Base-by-base conservation (phyloP, 2,113 vertebrate species). In the Gorsachius goisagi region DNA sequence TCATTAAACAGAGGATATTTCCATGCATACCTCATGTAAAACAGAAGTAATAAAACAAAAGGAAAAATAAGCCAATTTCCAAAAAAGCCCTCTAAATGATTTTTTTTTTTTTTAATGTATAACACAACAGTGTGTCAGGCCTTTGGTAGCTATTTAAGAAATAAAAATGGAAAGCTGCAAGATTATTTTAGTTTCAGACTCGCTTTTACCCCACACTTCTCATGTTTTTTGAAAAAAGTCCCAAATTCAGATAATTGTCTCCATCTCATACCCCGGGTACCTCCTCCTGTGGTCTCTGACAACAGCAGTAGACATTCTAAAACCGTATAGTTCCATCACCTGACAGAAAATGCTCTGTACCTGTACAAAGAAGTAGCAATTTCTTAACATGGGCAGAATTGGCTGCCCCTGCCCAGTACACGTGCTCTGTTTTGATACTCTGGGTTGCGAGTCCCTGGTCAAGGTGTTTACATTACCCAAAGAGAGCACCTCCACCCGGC, bases 361-460 rank as follows among this genome's bases (percentile, higher is more conserved):
- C 14, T 20, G 33, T 19, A 20, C 1, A 1, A 56, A 41, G 32
- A 0, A 59, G 64, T 9, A 63, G 32, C 26, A 44, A 0, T 1
- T 18, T 44, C 41, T 4, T 66, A 12, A 10, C 13, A 4, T 0
- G 0, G 35, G 24, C 47, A 90, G 44, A 83, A 58, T 2, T 27
- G 22, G 24, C 24, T 35, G 27, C 3, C 44, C 24, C 12, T 41
- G 41, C 52, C 35, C 28, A 15, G 22, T 26, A 41, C 45, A 17
- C 15, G 1, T 1, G 12, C 12, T 28, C 37, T 39, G 4, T 23
- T 59, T 59, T 32, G 20, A 15, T 27, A 37, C 4, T 9, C 39
- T 1, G 5, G 12, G 7, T 9, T 33, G 10, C 37, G 7, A 79
- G 4, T 15, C 15, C 8, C 28, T 26, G 15, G 4, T 20, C 12